These are phyloP conservation scores for Anticlea derivata DNA, from an alignment of 2,888 invertebrate genomes.

Conservation along the genomic window DNA sequence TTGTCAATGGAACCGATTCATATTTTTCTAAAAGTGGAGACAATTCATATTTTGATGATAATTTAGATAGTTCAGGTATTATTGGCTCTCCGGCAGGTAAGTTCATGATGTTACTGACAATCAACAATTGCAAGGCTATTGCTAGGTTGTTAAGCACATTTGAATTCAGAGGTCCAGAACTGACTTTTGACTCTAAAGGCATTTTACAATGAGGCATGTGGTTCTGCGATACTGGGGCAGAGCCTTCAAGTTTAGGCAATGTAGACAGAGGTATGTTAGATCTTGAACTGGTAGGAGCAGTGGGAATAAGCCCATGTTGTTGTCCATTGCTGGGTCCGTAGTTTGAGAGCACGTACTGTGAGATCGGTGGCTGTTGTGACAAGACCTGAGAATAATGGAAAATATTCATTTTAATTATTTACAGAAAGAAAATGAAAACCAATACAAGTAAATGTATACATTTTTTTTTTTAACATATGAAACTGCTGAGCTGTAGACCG, in stretches of 20 bases:
- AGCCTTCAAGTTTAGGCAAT: conserved; percentile 11
- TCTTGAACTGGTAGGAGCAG: background rate
- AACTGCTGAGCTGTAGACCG: no score
- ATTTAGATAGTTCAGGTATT: background rate
- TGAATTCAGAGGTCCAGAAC: conserved; percentile 44
- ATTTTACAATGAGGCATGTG: conserved; percentile 1
- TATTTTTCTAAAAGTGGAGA: no score
- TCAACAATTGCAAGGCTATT: conserved; percentile 65
- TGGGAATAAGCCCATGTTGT: background rate
- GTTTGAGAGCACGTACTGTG: conserved; percentile 13
- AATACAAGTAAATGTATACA: no score
- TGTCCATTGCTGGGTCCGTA: conserved; percentile 1
- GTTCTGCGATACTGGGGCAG: conserved; percentile 1
- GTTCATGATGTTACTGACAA: conserved; percentile 65
- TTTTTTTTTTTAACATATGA: no score
- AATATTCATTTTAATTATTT: no score
- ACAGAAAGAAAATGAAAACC: no score
- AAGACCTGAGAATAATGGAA: conserved; percentile 4
- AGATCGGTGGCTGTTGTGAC: conserved; percentile 1
- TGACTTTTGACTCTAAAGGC: conserved; percentile 8
- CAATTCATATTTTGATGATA: background rate
- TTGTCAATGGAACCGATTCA: background rate
- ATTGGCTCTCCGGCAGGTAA: conserved; percentile 27
- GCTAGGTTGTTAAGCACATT: conserved; percentile 69
- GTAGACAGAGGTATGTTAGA: conserved; percentile 8